Percentiles rank a stretch among this genome's conserved stretches.
phyloP scores from a whole-genome alignment of 2,888 invertebrate genomes.

The Tetheella fluctuosa region DNA sequence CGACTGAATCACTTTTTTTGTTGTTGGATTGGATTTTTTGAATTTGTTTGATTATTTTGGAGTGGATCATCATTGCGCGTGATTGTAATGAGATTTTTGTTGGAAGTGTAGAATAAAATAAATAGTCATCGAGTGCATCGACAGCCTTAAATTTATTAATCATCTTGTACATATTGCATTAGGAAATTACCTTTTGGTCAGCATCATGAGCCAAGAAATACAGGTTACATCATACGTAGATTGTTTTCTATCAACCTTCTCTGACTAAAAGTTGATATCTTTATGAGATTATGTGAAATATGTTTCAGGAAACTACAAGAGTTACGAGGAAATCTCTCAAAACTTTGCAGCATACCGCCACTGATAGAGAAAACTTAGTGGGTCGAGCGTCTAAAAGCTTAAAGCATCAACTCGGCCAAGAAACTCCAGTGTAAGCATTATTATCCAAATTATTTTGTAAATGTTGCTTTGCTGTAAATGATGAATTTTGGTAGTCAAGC shows the following conservation, averaged over 20 bases:
- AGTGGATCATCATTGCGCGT: too few species aligned
- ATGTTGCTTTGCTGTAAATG: too few species aligned
- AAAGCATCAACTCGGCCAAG: conserved; percentile 80
- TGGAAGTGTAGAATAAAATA: background rate
- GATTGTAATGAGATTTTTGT: too few species aligned
- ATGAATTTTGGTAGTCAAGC: too few species aligned
- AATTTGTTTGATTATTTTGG: too few species aligned
- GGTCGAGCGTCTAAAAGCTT: conserved; percentile 84
- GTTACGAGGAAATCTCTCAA: conserved; percentile 87
- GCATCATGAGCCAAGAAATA: conserved; percentile 6
- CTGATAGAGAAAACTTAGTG: conserved; percentile 90
- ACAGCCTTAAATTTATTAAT: background rate
- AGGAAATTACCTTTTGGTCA: background rate
- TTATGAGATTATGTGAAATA: background rate
- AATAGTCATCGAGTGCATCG: background rate
- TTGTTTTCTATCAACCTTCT: background rate
- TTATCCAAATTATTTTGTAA: background rate
- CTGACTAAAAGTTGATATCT: conserved; percentile 3
- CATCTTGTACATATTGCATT: background rate
- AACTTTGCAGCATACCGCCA: conserved; percentile 88
- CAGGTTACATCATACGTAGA: background rate
- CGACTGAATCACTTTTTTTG: too few species aligned
- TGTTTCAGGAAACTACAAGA: conserved; percentile 44
- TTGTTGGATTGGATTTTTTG: too few species aligned
- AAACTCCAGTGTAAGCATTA: conserved; percentile 74